Base-by-base conservation (phyloP, 2,113 vertebrate genomes). In the Malurus melanocephalus region DNA sequence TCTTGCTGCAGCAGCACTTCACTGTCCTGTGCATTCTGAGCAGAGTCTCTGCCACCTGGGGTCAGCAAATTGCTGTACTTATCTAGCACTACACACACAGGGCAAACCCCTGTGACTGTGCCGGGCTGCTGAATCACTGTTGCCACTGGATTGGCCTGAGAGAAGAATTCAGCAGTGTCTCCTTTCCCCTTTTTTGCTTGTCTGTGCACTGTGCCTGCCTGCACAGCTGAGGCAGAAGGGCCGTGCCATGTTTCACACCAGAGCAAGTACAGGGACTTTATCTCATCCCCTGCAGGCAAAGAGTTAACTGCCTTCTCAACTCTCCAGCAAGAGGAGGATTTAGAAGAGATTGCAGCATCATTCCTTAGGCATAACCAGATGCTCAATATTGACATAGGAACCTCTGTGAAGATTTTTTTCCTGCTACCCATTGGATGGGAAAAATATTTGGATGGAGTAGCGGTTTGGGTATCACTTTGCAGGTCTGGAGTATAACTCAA, bases 391-490 rank as follows among this genome's bases (percentile, higher is more conserved):
- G 92, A 52, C 2, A 4, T 21, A 80, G 42, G 69, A 88, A 93
- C 51, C 68, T 60, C 69, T 76, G 43, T n/a, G 51, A 84, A 86
- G 86, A 86, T 42, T 68, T 88, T 85, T 85, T 93, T 68, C 60
- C 80, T 84, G 73, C 69, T 90, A 80, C 43, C 56, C 69, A 32
- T 65, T 0, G 5, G 26, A 49, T 0, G 16, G 77, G 83, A 86
- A 88, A 81, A 88, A 38, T 79, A 79, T 76, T 86, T 88, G 61
- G 61, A 75, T 57, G 73, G 86, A 91, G 82, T 13, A 71, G 89
- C 6, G 82, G 76, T 85, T 94, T 91, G 85, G 46, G 53, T 94
- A 95, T 89, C 74, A 43, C 53, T 90, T 94, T 90, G 77, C 83
- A 90, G 83, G 59, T 86, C 85, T 92, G 89, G 66, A 90, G 53